Evolutionary conservation across 1,140 invertebrate species (phyloP).

Genomic region (Sycophila sp.): DNA sequence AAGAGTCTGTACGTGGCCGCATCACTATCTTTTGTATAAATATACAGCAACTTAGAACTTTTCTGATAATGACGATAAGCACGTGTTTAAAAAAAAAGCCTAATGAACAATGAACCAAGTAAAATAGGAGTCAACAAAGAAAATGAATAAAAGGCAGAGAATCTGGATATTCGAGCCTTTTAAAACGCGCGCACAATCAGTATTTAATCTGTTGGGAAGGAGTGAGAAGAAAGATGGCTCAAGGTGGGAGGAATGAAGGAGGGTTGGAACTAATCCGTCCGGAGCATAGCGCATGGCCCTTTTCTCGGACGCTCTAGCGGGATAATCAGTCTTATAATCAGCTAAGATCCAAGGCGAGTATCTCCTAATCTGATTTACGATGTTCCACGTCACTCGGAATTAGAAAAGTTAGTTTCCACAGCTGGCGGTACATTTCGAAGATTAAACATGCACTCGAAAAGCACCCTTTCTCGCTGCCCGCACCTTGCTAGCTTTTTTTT

Average conservation of each 20-base stretch:
- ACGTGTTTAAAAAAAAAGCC: neutral
- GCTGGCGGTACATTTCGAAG: constrained; percentile 5
- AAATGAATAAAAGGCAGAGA: neutral
- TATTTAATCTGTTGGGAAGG: constrained; percentile 36
- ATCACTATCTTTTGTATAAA: neutral
- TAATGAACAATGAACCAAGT: neutral
- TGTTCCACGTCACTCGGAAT: constrained; percentile 27
- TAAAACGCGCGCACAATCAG: constrained; percentile 30
- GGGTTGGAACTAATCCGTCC: constrained; percentile 15
- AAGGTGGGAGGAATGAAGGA: neutral
- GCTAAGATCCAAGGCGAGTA: constrained; percentile 23
- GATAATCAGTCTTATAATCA: constrained; percentile 37
- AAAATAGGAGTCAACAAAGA: neutral
- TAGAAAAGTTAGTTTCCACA: constrained; percentile 33
- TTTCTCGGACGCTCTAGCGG: neutral
- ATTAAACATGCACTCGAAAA: constrained; percentile 27
- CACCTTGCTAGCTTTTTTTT: too few species aligned
- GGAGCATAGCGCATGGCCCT: neutral
- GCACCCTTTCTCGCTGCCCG: neutral
- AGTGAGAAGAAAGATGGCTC: constrained; percentile 8
- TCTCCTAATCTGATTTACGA: constrained; percentile 35
- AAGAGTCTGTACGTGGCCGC: constrained; percentile 2
- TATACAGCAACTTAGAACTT: neutral
- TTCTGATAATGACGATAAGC: neutral
- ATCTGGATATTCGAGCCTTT: neutral